phyloP scores from a whole-genome alignment of 2,888 invertebrate species.

The Dusona sp. region DNA sequence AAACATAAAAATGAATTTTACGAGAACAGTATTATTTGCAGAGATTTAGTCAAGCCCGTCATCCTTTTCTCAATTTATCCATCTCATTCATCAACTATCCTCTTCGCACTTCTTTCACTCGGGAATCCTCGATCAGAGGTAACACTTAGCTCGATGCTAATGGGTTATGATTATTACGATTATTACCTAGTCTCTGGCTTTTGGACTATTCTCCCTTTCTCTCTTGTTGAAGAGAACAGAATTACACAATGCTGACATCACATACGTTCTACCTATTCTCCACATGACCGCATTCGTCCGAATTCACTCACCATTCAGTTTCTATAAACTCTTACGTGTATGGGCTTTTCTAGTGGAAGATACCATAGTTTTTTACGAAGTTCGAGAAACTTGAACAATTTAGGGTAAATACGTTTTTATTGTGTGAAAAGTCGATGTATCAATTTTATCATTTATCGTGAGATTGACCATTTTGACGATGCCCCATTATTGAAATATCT shows the following conservation, averaged over 20 bases:
- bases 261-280: constrained; percentile 26
- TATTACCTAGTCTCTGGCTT: constrained; percentile 32
- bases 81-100: not conserved
- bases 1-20: not conserved
- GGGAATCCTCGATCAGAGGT: constrained; percentile 67
- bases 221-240: not conserved
- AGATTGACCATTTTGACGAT: not conserved
- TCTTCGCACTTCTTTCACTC: constrained; percentile 34
- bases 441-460: not conserved
- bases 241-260: constrained; percentile 7
- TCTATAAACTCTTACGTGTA: not conserved
- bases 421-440: not conserved
- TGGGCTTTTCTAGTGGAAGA: not conserved
- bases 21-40: not conserved
- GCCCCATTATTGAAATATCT: not conserved
- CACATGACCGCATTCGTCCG: constrained; percentile 33
- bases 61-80: not conserved
- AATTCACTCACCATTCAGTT: constrained; percentile 27
- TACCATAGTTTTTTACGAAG: not conserved
- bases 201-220: constrained; percentile 19
- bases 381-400: not conserved
- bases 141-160: constrained; percentile 69
- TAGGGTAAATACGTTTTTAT: not conserved
- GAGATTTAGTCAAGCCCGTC: not conserved
- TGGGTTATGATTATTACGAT: constrained; percentile 66